Evolutionary conservation across 2,113 vertebrate genomes (phyloP).

Genomic region (Ptyas mucosa): DNA sequence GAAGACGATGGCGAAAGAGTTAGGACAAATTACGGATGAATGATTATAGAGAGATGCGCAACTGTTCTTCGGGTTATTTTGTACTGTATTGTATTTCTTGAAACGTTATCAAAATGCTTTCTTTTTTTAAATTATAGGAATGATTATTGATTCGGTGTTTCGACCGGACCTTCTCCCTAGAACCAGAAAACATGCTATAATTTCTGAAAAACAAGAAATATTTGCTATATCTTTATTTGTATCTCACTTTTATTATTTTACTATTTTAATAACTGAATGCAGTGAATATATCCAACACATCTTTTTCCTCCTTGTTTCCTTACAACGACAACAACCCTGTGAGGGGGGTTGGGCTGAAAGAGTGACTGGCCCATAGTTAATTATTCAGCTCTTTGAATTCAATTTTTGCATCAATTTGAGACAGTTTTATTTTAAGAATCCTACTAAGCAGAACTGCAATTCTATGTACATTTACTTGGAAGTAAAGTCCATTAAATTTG

Average conservation of each 20-base stretch:
- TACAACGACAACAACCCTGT: not conserved
- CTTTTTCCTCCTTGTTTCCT: not conserved
- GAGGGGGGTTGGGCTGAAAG: not conserved
- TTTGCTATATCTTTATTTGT: not conserved
- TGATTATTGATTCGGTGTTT: not conserved
- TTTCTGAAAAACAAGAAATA: not conserved
- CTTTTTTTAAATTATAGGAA: not conserved
- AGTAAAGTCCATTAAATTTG: not conserved
- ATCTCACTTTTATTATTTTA: not conserved
- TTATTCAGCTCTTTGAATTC: not conserved
- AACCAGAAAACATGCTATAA: not conserved
- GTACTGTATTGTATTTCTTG: not conserved
- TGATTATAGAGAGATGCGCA: too few relatives aligned
- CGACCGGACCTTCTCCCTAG: not conserved
- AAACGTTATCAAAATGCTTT: not conserved
- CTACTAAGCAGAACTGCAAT: not conserved
- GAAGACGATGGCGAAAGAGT: not conserved
- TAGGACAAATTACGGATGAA: rapidly evolving
- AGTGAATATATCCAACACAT: not conserved
- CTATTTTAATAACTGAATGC: not conserved
- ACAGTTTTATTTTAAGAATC: not conserved
- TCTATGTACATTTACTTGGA: not conserved
- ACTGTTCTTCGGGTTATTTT: not conserved
- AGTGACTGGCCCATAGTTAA: not conserved
- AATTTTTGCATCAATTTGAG: not conserved